Evolutionary conservation across 2,888 invertebrate genomes (phyloP), one percentile per base, ranked within the genome.

Genomic region (Sphaerophoria taeniata): DNA sequence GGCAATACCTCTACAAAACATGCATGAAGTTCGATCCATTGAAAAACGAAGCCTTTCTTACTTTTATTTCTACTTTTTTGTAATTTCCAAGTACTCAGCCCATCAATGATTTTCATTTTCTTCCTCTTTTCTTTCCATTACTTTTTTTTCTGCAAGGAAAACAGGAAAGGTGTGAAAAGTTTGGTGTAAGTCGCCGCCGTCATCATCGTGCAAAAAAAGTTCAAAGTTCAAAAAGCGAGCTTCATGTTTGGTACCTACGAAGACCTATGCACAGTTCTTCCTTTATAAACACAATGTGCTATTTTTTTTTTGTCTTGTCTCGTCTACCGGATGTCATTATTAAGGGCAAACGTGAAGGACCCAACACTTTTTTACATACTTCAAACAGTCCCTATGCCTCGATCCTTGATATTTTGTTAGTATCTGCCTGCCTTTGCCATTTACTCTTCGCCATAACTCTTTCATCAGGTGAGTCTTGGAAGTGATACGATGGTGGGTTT

Each of bases 321-420:
- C 76, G 72, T 73, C 81, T 73, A 34, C 63, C 84, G 84, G 79
- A 81, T 81, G 81, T 77, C 73, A 73, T 81, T 85, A 85, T 81
- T 81, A 70, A 76, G 69, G 76, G 73, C 55, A 60, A 56, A 70
- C 49, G 69, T 61, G 16, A 65, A 72, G 33, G 56, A 65, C 33
- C 39, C 53, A 49, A 43, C 63, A 65, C 43, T 45, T 39, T 39
- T 9, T 39, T 7, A 1, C 9, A 9, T 60, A 60, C 60, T 60
- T 60, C 60, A 60, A 60, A 60, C 67, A 67, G 53, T 53, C 51
- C 7, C 45, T 58, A 16, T 11, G 12, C 12, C 34, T 24, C 24
- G 24, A 24, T 12, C 43, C 12, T 9, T 12, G 39, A 39, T 39
- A 43, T 43, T 11, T 43, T 43, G 43, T 43, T 39, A 39, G 39